Evolutionary conservation across 1,140 invertebrate species (phyloP).

Genomic region (Procambarus clarkii): DNA sequence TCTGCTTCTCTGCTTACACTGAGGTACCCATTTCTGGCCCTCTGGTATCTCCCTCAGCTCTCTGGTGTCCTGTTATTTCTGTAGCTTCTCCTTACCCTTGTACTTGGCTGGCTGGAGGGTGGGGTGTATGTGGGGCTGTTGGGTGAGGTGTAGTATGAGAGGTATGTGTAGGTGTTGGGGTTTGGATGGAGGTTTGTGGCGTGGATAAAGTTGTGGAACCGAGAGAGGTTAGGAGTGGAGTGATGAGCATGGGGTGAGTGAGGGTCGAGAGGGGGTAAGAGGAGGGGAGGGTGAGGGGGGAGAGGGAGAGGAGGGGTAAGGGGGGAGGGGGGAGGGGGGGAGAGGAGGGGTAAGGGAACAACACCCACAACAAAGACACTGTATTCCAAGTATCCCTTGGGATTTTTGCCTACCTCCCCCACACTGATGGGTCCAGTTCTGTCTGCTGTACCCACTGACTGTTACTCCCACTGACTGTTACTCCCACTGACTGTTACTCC

Average conservation of each 20-base stretch:
- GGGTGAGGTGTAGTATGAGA: too few species aligned
- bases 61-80: too few species aligned
- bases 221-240: neutral
- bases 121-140: neutral
- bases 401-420: neutral
- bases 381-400: slow-evolving; percentile 21
- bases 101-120: neutral
- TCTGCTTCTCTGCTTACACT: too few species aligned
- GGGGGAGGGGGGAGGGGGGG: neutral
- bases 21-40: too few species aligned
- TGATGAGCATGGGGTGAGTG: neutral
- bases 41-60: too few species aligned
- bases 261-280: neutral
- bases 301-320: neutral
- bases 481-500: too few species aligned
- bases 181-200: too few species aligned
- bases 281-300: neutral
- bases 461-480: neutral
- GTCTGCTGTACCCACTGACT: neutral
- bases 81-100: too few species aligned
- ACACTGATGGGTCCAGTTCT: neutral
- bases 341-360: neutral
- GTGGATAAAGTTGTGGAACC: too few species aligned
- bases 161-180: neutral
- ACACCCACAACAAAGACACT: slow-evolving; percentile 28